Evolutionary conservation across 2,113 vertebrate species (phyloP).

Genomic region (Takifugu bimaculatus): DNA sequence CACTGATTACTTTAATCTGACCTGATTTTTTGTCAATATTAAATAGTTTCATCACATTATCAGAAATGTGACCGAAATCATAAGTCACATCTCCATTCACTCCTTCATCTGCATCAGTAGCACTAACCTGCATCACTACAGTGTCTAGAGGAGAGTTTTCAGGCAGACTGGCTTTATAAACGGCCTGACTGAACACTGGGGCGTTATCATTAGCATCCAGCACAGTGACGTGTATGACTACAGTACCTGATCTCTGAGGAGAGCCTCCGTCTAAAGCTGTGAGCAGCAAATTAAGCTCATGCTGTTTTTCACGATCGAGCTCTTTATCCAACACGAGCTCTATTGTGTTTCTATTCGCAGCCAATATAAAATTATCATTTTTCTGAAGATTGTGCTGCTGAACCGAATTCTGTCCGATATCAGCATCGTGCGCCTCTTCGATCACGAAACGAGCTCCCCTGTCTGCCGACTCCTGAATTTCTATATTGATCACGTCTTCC

Average conservation of each 20-base stretch:
- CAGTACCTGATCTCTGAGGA: too few species aligned
- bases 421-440: slow-evolving; percentile 71
- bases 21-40: too few species aligned
- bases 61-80: too few species aligned
- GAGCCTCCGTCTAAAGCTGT: too few species aligned
- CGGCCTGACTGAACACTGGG: too few species aligned
- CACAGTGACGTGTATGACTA: too few species aligned
- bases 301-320: slow-evolving; percentile 58
- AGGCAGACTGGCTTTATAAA: too few species aligned
- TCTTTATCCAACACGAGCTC: slow-evolving; percentile 65
- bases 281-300: slow-evolving; percentile 5
- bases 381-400: slow-evolving; percentile 64
- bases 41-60: too few species aligned
- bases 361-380: slow-evolving; percentile 65
- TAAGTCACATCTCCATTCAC: slow-evolving; percentile 65
- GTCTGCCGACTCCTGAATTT: slow-evolving; percentile 60
- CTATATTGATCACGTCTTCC: slow-evolving; percentile 39
- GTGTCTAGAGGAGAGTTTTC: too few species aligned
- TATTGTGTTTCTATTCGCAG: slow-evolving; percentile 45
- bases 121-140: too few species aligned
- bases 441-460: slow-evolving; percentile 68
- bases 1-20: slow-evolving; percentile 34
- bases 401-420: slow-evolving; percentile 69
- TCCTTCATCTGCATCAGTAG: slow-evolving; percentile 74
- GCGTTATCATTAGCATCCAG: too few species aligned